Evolutionary conservation across 1,140 invertebrate genomes (phyloP), one percentile per base, ranked within the genome.

Genomic region (Camponotus floridanus): DNA sequence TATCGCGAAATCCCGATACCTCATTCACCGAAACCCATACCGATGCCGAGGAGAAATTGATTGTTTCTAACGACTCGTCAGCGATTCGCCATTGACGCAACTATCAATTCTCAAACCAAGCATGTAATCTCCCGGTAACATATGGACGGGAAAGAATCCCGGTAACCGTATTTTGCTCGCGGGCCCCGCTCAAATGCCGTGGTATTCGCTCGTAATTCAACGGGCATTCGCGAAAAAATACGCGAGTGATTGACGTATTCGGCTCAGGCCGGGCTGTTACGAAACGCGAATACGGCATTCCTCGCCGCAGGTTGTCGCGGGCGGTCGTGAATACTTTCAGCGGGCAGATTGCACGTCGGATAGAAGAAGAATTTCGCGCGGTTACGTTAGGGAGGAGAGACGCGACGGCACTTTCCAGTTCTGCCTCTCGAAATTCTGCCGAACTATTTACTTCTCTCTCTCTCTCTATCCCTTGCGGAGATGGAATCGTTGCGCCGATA

Each of bases 181-280:
- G 39, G 79, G 68, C 67, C 55, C 8, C 59, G 36, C 36, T 21
- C 48, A 65, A 70, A 21, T 55, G 33, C 48, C 36, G 78, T 45
- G 26, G 36, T 81, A 26, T 55, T 33, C 51, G 39, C 67, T 81
- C 68, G 55, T 73, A 61, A 83, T 83, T 83, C 79, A 73, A 73
- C 79, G 67, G 26, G 33, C 5, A 42, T 61, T 74, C 68, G 39
- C 11, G 64, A 80, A 73, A 74, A 83, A 73, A 83, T 83, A 21
- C 7, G 6, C 55, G 26, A n/a, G 36, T 81, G 79, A 81, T 81
- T 81, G 79, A 81, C 79, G 79, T 81, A 81, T 81, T 81, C 55
- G 79, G 79, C 79, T 81, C 67, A 42, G 67, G 51, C 45, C 26
- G 70, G 67, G 45, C 18, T 42, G 36, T 70, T 81, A n/a, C 67